These are phyloP conservation scores for Actenoides hombroni DNA, from an alignment of 2,113 vertebrate genomes.

Conservation along the genomic window DNA sequence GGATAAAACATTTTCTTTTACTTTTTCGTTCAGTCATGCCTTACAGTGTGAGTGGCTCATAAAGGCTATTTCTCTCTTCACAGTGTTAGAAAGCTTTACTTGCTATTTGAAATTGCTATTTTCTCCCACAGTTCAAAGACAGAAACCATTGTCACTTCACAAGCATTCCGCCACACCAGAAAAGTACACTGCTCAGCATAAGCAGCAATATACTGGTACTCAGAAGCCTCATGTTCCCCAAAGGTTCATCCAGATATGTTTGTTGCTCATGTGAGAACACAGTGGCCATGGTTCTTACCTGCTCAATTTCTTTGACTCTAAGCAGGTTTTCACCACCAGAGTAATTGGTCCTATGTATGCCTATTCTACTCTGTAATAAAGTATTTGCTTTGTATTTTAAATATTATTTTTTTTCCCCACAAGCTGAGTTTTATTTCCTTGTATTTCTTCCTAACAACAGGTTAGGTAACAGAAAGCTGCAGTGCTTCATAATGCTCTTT, in stretches of 20 bases:
- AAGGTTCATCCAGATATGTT: fast-evolving
- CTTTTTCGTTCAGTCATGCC: background rate
- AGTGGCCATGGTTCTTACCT: background rate
- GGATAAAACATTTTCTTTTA: background rate
- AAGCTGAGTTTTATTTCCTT: background rate
- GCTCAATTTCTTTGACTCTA: background rate
- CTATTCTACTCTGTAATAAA: background rate
- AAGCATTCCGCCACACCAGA: background rate
- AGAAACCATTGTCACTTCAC: background rate
- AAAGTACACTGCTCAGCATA: background rate
- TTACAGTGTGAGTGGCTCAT: background rate
- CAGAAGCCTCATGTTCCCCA: background rate
- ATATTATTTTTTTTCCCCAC: background rate
- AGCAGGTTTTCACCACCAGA: background rate
- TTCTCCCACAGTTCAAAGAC: background rate
- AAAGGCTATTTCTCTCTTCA: background rate
- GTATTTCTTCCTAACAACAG: background rate
- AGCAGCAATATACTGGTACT: background rate
- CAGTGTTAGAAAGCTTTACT: background rate
- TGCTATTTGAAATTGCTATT: background rate
- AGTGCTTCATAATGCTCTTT: background rate
- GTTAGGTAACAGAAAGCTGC: background rate
- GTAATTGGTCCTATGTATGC: background rate
- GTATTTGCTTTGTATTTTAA: background rate
- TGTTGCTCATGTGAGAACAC: background rate